Evolutionary conservation across 2,113 vertebrate species (phyloP).

Genomic region (Elgaria multicarinata): DNA sequence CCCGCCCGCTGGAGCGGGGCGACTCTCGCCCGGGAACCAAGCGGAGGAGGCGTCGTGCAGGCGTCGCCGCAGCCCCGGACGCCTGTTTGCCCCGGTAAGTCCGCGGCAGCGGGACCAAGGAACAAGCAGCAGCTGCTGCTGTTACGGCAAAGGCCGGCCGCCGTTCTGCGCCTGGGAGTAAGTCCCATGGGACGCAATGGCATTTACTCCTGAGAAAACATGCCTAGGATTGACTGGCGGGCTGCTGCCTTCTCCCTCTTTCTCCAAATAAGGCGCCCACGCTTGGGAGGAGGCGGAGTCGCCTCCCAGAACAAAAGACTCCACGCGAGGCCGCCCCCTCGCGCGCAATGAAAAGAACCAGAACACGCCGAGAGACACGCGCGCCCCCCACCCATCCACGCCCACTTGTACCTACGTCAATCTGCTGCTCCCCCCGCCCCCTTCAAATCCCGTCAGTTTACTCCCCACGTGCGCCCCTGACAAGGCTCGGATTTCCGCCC

Average conservation of each 20-base stretch:
- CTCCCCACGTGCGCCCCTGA: background rate
- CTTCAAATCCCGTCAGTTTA: background rate
- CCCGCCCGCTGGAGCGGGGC: background rate
- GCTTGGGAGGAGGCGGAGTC: background rate
- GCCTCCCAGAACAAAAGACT: background rate
- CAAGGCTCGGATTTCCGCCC: background rate
- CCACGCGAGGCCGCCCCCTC: background rate
- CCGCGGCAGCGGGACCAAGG: no score
- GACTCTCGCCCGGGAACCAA: background rate
- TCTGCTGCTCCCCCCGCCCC: background rate
- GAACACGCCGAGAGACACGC: no score
- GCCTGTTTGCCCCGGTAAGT: background rate
- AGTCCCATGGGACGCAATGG: background rate
- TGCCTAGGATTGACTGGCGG: background rate
- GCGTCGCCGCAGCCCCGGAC: background rate
- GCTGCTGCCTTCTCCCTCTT: background rate
- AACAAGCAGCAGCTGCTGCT: background rate
- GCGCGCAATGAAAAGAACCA: no score
- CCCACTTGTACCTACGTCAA: background rate
- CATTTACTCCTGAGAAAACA: background rate
- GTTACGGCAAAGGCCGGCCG: no score
- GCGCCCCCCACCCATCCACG: background rate
- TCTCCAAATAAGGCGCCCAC: background rate
- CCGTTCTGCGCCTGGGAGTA: background rate
- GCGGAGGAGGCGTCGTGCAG: background rate